Base-by-base conservation (phyloP, 2,888 invertebrate species). In the Drosophila kambysellisi region DNA sequence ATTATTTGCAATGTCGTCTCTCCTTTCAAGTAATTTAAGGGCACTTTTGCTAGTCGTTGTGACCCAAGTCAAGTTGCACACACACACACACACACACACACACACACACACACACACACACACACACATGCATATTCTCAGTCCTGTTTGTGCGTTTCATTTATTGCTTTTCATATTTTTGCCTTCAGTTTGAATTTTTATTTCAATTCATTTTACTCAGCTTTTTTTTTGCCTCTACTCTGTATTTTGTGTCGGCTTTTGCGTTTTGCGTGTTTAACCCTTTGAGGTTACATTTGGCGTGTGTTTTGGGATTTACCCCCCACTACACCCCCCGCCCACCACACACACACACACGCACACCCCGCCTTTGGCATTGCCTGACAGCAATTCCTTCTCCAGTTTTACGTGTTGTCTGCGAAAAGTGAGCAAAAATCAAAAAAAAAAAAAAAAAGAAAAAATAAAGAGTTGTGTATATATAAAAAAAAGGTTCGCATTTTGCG, bases 261-360 rank as follows among this genome's bases (percentile, higher is more conserved):
- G 90, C 90, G 82, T 87, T 87, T 89, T 91, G 83, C 90, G 87
- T 90, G 90, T 87, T 87, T 91, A 87, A 91, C 87, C 87, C 91
- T 87, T 87, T 91, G 87, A 87, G 91, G 91, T 87, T 87, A 88
- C 88, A 88, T 87, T 90, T 90, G 91, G 90, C 81, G 83, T 84
- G 82, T 89, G 89, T 85, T 88, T 83, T 72, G 77, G 71, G 70
- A 72, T 73, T 63, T 32, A 50, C 50, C 25, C 59, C 51, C 11
- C 41, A 32, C 25, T 29, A 1, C 25, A 11, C 15, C 25, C 35
- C 25, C 12, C 5, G 3, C 33, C 3, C 15, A n/a, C 12, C 25
- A 29, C 46, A 9, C 15, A 5, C 32, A 20, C 48, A 43, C 32
- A 12, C 29, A 3, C 29, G 5, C 11, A 12, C 41, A 25, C 70